These are phyloP conservation scores for Eumeta japonica DNA, from an alignment of 1,140 invertebrate genomes.

Conservation along the genomic window DNA sequence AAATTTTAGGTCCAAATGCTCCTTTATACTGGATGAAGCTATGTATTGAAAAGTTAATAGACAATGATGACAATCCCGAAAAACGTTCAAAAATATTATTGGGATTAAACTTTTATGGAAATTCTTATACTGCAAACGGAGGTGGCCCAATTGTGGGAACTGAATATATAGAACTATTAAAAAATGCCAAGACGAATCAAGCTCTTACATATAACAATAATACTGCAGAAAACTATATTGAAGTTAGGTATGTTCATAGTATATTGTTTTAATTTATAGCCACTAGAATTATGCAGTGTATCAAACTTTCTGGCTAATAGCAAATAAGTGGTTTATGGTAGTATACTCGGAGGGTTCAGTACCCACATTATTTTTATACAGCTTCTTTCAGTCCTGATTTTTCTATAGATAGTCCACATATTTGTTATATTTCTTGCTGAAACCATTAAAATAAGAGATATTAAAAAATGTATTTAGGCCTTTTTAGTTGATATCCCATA, in stretches of 20 bases:
- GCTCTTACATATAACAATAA: slow-evolving; percentile 72
- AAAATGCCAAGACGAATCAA: slow-evolving; percentile 66
- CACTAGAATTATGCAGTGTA: too few species aligned
- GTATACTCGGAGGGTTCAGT: too few species aligned
- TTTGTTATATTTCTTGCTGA: too few species aligned
- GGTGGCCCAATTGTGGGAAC: slow-evolving; percentile 76
- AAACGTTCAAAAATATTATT: slow-evolving; percentile 78
- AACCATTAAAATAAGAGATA: too few species aligned
- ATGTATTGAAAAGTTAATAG: slow-evolving; percentile 73
- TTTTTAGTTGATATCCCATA: too few species aligned
- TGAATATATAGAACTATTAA: slow-evolving; percentile 72
- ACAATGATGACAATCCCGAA: slow-evolving; percentile 56
- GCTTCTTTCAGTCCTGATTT: too few species aligned
- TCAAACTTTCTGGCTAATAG: too few species aligned
- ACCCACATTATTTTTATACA: too few species aligned
- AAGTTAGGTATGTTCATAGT: slow-evolving; percentile 70
- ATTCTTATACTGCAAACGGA: slow-evolving; percentile 77
- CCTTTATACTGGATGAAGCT: slow-evolving; percentile 80
- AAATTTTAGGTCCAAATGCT: slow-evolving; percentile 78
- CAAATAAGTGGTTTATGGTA: too few species aligned
- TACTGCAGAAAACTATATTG: slow-evolving; percentile 82
- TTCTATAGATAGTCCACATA: too few species aligned
- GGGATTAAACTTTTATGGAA: slow-evolving; percentile 93
- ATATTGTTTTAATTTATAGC: too few species aligned
- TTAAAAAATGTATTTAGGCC: too few species aligned